A percentile compares a stretch with the other conserved stretches of the same genome.
Evolutionary conservation across 2,888 invertebrate genomes (phyloP).

Genomic region (Bibio marci): DNA sequence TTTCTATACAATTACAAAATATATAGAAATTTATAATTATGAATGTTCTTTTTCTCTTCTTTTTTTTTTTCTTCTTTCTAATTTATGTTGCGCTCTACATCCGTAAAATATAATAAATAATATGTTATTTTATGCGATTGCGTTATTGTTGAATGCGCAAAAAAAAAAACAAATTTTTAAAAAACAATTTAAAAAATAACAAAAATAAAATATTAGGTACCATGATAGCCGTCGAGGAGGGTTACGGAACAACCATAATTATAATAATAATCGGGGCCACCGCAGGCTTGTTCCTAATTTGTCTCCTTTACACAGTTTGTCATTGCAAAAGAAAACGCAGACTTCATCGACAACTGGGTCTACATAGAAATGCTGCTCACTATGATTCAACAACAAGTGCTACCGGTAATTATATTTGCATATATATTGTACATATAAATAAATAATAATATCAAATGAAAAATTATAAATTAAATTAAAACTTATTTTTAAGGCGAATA

Average conservation of each 20-base stretch:
- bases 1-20: too few species aligned
- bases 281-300: conserved; percentile 33
- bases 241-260: conserved; percentile 30
- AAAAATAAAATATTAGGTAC: conserved; percentile 19
- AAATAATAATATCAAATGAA: too few species aligned
- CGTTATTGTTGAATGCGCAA: too few species aligned
- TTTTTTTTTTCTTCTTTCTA: neutral
- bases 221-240: conserved; percentile 31
- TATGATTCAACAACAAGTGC: conserved; percentile 31
- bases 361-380: conserved; percentile 28
- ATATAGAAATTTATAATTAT: too few species aligned
- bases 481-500: too few species aligned
- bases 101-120: too few species aligned
- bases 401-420: conserved; percentile 23
- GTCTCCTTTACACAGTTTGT: conserved; percentile 34
- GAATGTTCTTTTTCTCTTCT: too few species aligned
- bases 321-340: conserved; percentile 33
- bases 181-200: neutral
- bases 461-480: too few species aligned
- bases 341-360: conserved; percentile 26
- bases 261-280: conserved; percentile 23
- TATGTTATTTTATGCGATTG: too few species aligned
- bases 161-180: too few species aligned
- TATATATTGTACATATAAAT: too few species aligned
- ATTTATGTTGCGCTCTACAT: too few species aligned